Evolutionary conservation across 2,797 vertebrate genomes (phyloP).

Genomic region (Lindbergichthys nudifrons): DNA sequence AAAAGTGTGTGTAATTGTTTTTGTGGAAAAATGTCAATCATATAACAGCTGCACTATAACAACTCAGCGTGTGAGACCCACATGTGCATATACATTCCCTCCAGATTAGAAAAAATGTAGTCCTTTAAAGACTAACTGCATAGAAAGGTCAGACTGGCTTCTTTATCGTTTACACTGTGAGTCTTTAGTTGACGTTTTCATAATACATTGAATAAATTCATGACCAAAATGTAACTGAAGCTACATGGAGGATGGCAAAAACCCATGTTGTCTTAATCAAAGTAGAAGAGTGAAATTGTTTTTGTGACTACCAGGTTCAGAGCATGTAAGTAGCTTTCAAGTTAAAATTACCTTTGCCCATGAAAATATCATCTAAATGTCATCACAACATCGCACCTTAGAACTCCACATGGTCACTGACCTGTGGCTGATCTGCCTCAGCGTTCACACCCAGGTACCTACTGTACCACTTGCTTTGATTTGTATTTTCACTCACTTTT

Average conservation of each 20-base stretch:
- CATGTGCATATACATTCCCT: background rate
- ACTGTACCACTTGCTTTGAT: slow-evolving; percentile 33
- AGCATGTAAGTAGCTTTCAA: slow-evolving; percentile 47
- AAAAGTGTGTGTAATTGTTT: slow-evolving; percentile 14
- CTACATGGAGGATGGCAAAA: background rate
- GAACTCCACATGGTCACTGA: slow-evolving; percentile 51
- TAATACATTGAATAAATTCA: slow-evolving; percentile 3
- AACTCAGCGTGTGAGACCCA: background rate
- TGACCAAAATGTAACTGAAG: background rate
- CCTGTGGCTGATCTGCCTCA: slow-evolving; percentile 50
- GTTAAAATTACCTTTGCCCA: slow-evolving; percentile 41
- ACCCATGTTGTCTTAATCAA: background rate
- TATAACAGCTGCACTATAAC: background rate
- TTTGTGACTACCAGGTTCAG: slow-evolving; percentile 51
- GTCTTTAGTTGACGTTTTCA: background rate
- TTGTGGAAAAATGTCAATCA: slow-evolving; percentile 5
- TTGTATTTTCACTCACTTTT: slow-evolving; percentile 22
- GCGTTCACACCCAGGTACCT: slow-evolving; percentile 29
- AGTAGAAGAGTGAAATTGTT: slow-evolving; percentile 23
- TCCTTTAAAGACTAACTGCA: slow-evolving; percentile 2
- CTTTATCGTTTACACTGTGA: background rate
- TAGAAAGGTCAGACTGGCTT: background rate
- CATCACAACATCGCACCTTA: slow-evolving; percentile 60
- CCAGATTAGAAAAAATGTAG: background rate
- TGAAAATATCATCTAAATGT: slow-evolving; percentile 78